Percentiles rank a stretch among this genome's conserved stretches.
Conservation (phyloP, 2,888 invertebrate genomes). For the Orchestes rusci region DNA sequence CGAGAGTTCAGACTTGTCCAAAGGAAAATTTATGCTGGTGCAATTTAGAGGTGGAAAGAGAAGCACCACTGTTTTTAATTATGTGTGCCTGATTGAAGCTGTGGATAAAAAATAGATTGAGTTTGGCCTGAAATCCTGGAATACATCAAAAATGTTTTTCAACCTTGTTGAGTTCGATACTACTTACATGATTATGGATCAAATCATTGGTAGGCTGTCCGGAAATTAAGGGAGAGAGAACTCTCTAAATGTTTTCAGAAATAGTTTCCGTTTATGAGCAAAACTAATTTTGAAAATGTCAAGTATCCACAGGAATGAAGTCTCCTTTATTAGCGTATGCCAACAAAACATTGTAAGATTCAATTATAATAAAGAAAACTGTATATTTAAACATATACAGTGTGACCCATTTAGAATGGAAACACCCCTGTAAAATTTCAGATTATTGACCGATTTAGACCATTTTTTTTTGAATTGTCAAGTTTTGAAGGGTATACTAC, state of each 20-base stretch:
- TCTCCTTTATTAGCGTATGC: too few species aligned
- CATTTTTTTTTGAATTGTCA: too few species aligned
- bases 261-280: background rate
- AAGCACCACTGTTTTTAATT: conserved; percentile 4
- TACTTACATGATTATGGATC: conserved; percentile 1
- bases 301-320: too few species aligned
- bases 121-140: conserved; percentile 7
- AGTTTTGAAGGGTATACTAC: too few species aligned
- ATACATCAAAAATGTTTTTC: conserved; percentile 4
- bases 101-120: conserved; percentile 1
- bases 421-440: too few species aligned
- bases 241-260: conserved; percentile 1
- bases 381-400: too few species aligned
- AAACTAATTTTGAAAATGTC: too few species aligned
- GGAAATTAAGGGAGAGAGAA: conserved; percentile 8
- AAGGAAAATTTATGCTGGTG: conserved; percentile 6
- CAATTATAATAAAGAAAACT: too few species aligned
- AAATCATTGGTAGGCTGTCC: conserved; percentile 1
- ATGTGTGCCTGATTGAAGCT: conserved; percentile 5
- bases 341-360: too few species aligned
- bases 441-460: too few species aligned
- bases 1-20: background rate
- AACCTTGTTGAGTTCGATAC: conserved; percentile 1
- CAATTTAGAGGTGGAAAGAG: conserved; percentile 8
- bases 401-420: too few species aligned